Conservation (phyloP, 2,797 vertebrate genomes). For the Lerista edwardsae region DNA sequence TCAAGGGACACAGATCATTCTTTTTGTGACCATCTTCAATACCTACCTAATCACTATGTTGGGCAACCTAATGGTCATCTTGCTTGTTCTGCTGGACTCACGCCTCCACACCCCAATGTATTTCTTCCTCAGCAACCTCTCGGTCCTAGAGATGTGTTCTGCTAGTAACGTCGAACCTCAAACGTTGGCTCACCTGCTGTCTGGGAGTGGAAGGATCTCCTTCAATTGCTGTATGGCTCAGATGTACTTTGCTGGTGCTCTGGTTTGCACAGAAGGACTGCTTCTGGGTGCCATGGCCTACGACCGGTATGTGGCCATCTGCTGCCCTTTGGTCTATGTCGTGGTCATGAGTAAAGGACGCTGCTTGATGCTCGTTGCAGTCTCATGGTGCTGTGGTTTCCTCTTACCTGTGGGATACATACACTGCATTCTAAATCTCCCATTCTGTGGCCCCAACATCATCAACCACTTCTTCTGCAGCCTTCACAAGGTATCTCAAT, state of each 20-base stretch:
- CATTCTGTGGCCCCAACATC: neutral
- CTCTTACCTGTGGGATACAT: neutral
- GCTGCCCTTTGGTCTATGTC: neutral
- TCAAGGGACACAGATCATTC: neutral
- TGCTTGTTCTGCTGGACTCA: neutral
- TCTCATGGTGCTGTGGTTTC: neutral
- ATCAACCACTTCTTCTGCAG: neutral
- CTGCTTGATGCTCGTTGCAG: neutral
- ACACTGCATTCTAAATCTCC: neutral
- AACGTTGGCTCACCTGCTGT: constrained; percentile 29
- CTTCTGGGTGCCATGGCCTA: constrained; percentile 10
- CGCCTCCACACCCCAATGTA: neutral
- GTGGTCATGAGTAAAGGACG: neutral
- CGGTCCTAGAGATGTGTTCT: too few species aligned
- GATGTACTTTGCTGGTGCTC: neutral
- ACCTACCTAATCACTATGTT: neutral
- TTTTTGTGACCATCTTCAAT: neutral
- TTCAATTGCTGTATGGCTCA: too few species aligned
- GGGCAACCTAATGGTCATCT: neutral
- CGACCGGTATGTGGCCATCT: too few species aligned
- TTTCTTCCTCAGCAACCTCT: neutral
- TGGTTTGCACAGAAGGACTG: too few species aligned
- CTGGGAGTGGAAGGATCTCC: neutral
- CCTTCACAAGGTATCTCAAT: neutral
- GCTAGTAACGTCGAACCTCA: constrained; percentile 12